Base-by-base conservation (phyloP, 2,113 vertebrate species). In the Opisthocomus hoazin region DNA sequence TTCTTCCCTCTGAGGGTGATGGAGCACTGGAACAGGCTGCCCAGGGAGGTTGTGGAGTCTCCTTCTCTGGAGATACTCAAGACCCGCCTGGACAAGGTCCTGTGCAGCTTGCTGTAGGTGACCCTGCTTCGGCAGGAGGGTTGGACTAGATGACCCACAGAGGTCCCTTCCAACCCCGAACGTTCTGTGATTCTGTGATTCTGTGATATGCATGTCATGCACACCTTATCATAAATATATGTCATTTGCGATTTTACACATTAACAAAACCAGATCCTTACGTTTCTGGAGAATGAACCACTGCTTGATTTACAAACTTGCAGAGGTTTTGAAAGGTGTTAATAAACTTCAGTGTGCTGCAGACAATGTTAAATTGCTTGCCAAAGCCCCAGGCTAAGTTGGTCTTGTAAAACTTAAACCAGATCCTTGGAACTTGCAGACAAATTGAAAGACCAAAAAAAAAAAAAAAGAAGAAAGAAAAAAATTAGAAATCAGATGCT, bases 281-380 rank as follows among this genome's bases (percentile, higher is more conserved):
- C n/a, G n/a, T 91, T 93, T 91, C 93, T 96, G 95, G 73, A 87
- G 76, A 85, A 76, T 12, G 80, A 97, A 61, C 79, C 68, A 30
- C 93, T 92, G 89, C 90, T 93, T 94, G 90, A 91, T 97, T 97
- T 94, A 78, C 78, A 92, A 95, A 96, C 89, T 95, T 93, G 84
- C 94, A 94, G 96, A 79, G 77, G 86, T 97, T 96, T 97, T 94
- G 91, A 91, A 89, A 91, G 88, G 94, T 94, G 89, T 66, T 96
- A 97, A 93, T 95, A 95, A 97, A 96, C 94, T 97, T 96, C 96
- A 84, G 71, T 58, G 80, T 1, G 2, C 80, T 96, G 71, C 15
- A 85, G 96, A 96, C 80, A 93, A 90, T 95, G 78, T 71, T 93
- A 87, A 87, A 79, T 53, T 71, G 18, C 91, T 96, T 94, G 92